Percentiles rank a stretch among this genome's conserved stretches.
Conservation (phyloP, 2,113 vertebrate species). For the Neoarius graeffei region DNA sequence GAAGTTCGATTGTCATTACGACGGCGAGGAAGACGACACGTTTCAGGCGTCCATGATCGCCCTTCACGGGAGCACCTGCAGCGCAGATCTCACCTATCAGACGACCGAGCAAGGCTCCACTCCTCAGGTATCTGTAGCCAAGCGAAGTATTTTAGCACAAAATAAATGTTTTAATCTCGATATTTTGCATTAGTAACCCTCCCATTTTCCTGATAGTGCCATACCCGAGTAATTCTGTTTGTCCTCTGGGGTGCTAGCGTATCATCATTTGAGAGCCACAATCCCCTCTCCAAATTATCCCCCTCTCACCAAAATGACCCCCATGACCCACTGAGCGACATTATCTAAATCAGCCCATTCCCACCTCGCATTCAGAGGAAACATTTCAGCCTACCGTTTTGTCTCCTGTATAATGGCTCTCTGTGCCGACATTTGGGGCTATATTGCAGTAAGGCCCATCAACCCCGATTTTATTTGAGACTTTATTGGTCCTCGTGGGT, state of each 20-base stretch:
- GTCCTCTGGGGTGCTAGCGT: neutral
- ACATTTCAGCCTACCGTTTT: constrained; percentile 24
- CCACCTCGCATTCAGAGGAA: constrained; percentile 24
- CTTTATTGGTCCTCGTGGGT: constrained; percentile 46
- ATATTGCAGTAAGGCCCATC: constrained; percentile 45
- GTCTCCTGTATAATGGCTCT: constrained; percentile 32
- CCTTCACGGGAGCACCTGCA: constrained; percentile 78
- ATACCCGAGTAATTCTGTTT: neutral
- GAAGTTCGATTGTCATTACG: constrained; percentile 73
- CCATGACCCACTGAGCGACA: constrained; percentile 26
- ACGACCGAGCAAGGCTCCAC: constrained; percentile 71
- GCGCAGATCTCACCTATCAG: constrained; percentile 70
- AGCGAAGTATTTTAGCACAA: neutral
- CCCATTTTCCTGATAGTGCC: neutral
- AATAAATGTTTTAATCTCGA: neutral
- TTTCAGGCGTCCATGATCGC: constrained; percentile 82
- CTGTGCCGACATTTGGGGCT: constrained; percentile 25
- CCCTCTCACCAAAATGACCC: constrained; percentile 18
- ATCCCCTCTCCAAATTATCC: constrained; percentile 20
- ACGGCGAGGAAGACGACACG: constrained; percentile 73
- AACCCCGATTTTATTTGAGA: constrained; percentile 41
- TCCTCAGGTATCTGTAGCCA: constrained; percentile 75
- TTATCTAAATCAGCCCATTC: constrained; percentile 37
- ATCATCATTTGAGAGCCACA: constrained; percentile 8
- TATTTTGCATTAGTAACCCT: neutral